Evolutionary conservation across 2,888 invertebrate species (phyloP).

Genomic region (Exephanes ischioxanthus): DNA sequence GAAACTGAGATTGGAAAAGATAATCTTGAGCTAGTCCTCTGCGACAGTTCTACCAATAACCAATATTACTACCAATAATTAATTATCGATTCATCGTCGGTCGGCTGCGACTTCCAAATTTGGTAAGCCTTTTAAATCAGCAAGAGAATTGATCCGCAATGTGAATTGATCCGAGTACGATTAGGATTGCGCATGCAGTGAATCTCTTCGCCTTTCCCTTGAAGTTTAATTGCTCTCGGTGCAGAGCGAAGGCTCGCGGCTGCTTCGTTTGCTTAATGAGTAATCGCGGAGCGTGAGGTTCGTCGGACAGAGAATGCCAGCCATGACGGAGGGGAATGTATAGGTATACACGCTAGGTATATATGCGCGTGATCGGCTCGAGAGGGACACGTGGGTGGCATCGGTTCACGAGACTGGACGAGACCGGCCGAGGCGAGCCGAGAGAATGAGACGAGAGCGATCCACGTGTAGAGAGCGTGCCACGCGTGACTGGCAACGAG

Average conservation of each 20-base stretch:
- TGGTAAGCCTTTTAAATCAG: background rate
- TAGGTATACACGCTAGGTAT: conserved; percentile 53
- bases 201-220: conserved; percentile 5
- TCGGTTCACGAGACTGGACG: conserved; percentile 77
- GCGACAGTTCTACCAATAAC: conserved; percentile 22
- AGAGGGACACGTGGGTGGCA: conserved; percentile 82
- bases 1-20: conserved; percentile 2
- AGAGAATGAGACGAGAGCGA: conserved; percentile 75
- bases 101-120: conserved; percentile 13
- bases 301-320: conserved; percentile 32
- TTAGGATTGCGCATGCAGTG: background rate
- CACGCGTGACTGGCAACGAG: conserved; percentile 79
- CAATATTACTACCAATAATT: conserved; percentile 24
- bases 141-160: conserved; percentile 2
- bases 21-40: conserved; percentile 18
- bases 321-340: conserved; percentile 37
- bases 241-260: conserved; percentile 53
- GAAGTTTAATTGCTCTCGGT: conserved; percentile 42
- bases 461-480: conserved; percentile 84
- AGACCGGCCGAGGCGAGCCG: conserved; percentile 75
- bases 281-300: conserved; percentile 60
- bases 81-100: conserved; percentile 17
- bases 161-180: conserved; percentile 4
- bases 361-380: conserved; percentile 72
- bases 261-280: conserved; percentile 63